Evolutionary conservation across 1,140 invertebrate species (phyloP).

Genomic region (Antheraea mylitta): DNA sequence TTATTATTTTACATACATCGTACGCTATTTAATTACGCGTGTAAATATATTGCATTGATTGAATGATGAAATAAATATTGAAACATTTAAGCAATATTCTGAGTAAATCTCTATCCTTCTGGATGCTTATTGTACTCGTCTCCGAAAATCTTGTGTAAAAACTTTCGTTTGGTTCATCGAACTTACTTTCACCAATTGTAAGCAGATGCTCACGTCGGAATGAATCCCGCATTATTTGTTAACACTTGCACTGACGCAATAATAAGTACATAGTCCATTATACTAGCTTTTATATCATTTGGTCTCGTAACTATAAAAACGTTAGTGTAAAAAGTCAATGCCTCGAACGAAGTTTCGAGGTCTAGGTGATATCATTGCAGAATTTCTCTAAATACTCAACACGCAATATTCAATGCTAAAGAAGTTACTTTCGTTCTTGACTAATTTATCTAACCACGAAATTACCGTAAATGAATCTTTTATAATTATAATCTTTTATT

Average conservation of each 20-base stretch:
- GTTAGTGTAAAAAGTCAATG: no score
- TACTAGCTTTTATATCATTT: background rate
- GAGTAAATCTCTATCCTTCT: conserved; percentile 35
- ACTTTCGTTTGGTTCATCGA: conserved; percentile 75
- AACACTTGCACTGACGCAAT: conserved; percentile 30
- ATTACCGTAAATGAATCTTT: background rate
- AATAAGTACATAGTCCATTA: background rate
- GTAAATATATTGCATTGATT: no score
- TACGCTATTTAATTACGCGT: background rate
- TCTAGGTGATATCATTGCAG: background rate
- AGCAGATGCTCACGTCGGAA: conserved; percentile 62
- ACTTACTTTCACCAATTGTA: conserved; percentile 75
- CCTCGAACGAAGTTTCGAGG: background rate
- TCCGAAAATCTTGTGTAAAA: conserved; percentile 48
- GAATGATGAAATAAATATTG: no score
- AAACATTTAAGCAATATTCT: no score
- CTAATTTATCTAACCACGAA: conserved; percentile 20
- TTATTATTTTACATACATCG: background rate
- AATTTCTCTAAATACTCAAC: conserved; percentile 20
- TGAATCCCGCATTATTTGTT: conserved; percentile 67
- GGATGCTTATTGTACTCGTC: conserved; percentile 21
- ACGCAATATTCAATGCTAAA: conserved; percentile 20
- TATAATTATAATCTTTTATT: background rate
- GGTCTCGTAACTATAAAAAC: no score
- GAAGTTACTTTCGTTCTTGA: conserved; percentile 33